These are phyloP conservation scores for Encarsia formosa DNA, from an alignment of 2,888 invertebrate species.

Conservation along the genomic window DNA sequence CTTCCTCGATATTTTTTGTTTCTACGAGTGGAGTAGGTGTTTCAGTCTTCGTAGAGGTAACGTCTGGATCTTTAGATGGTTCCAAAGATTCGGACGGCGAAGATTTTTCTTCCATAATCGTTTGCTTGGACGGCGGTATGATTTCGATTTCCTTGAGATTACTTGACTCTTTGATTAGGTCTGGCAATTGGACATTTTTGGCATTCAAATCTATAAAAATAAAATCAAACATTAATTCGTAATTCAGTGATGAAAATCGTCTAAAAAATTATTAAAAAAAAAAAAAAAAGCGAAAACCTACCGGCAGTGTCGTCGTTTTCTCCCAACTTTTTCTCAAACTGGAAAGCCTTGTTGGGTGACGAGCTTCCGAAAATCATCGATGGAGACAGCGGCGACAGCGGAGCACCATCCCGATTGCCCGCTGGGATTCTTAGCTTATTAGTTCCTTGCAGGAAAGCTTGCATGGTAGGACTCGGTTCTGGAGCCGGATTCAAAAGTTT, in stretches of 20 bases:
- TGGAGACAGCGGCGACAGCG: constrained; percentile 46
- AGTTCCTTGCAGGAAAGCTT: constrained; percentile 60
- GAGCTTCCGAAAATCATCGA: constrained; percentile 24
- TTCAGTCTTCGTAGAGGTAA: constrained; percentile 5
- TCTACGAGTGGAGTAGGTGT: constrained; percentile 14
- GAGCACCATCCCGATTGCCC: no score
- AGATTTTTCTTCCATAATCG: constrained; percentile 12
- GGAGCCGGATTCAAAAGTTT: constrained; percentile 77
- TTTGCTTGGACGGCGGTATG: constrained; percentile 8
- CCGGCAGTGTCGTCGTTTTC: constrained; percentile 5
- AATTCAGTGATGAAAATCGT: not conserved
- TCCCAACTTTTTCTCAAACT: constrained; percentile 18
- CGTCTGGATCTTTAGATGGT: constrained; percentile 12
- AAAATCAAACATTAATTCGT: not conserved
- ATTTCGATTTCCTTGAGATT: constrained; percentile 35
- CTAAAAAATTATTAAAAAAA: not conserved
- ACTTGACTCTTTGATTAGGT: constrained; percentile 45
- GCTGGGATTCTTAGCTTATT: constrained; percentile 41
- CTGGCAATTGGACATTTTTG: constrained; percentile 39
- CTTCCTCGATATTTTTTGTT: not conserved
- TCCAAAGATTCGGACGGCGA: constrained; percentile 1
- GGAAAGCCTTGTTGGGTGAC: constrained; percentile 30
- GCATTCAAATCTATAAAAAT: constrained; percentile 23
- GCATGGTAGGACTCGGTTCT: constrained; percentile 66
- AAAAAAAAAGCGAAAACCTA: not conserved